Conservation (phyloP, 2,113 vertebrate genomes). For the Pionites leucogaster region DNA sequence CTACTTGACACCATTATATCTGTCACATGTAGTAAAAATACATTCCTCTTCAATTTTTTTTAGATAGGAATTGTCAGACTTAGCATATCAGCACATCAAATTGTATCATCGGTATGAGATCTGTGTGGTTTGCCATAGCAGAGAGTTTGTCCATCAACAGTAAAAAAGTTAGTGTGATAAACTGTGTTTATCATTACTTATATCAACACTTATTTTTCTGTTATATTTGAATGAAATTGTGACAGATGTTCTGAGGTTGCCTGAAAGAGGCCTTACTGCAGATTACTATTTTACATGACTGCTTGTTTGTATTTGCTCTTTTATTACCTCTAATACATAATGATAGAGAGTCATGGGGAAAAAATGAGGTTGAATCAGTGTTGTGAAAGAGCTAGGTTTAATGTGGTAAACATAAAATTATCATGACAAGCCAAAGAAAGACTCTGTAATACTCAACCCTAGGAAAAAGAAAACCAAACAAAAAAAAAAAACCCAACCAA, state of each 20-base stretch:
- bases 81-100: neutral
- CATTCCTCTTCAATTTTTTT: neutral
- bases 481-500: neutral
- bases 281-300: neutral
- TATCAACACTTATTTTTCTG: neutral
- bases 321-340: neutral
- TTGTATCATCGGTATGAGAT: neutral
- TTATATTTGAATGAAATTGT: slow-evolving; percentile 20
- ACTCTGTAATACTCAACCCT: neutral
- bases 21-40: neutral
- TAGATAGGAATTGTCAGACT: neutral
- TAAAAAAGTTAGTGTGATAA: neutral
- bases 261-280: neutral
- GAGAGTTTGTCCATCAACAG: neutral
- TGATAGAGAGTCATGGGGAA: neutral
- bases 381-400: neutral
- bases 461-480: no score
- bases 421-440: neutral
- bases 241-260: neutral
- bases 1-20: neutral
- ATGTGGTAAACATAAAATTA: neutral
- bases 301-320: slow-evolving; percentile 33
- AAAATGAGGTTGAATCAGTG: neutral
- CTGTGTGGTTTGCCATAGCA: neutral
- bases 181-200: neutral